Conservation (phyloP, 1,140 invertebrate genomes). For the Aculops lycopersici region DNA sequence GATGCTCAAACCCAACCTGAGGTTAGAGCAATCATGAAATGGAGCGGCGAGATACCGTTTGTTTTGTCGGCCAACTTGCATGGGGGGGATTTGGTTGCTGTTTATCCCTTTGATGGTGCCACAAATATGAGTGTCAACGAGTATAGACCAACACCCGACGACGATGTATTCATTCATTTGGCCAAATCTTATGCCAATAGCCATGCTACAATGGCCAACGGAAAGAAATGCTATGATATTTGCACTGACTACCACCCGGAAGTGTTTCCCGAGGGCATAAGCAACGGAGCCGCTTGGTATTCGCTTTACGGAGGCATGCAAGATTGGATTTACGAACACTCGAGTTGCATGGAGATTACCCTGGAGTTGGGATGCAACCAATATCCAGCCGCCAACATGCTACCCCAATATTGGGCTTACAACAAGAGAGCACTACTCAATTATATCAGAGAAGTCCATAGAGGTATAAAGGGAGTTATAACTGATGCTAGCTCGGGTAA, state of each 20-base stretch:
- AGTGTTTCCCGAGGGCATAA: constrained; percentile 36
- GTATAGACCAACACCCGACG: constrained; percentile 32
- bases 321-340: constrained; percentile 75
- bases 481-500: constrained; percentile 31
- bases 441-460: constrained; percentile 37
- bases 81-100: constrained; percentile 65
- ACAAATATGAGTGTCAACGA: constrained; percentile 8
- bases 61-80: constrained; percentile 81
- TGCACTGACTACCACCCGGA: constrained; percentile 18
- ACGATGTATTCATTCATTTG: constrained; percentile 42
- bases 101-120: constrained; percentile 55
- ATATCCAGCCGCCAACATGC: constrained; percentile 36
- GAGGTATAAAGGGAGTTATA: constrained; percentile 29
- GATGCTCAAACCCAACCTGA: constrained; percentile 38
- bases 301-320: constrained; percentile 58
- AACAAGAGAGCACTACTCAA: constrained; percentile 48
- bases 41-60: constrained; percentile 51
- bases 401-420: constrained; percentile 52
- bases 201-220: constrained; percentile 16
- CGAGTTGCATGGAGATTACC: constrained; percentile 72
- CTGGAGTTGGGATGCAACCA: constrained; percentile 74
- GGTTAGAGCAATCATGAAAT: constrained; percentile 57
- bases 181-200: constrained; percentile 36
- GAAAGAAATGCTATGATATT: constrained; percentile 24
- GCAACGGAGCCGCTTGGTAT: constrained; percentile 55